phyloP scores from a whole-genome alignment of 2,797 vertebrate genomes.

The Takifugu ocellatus region DNA sequence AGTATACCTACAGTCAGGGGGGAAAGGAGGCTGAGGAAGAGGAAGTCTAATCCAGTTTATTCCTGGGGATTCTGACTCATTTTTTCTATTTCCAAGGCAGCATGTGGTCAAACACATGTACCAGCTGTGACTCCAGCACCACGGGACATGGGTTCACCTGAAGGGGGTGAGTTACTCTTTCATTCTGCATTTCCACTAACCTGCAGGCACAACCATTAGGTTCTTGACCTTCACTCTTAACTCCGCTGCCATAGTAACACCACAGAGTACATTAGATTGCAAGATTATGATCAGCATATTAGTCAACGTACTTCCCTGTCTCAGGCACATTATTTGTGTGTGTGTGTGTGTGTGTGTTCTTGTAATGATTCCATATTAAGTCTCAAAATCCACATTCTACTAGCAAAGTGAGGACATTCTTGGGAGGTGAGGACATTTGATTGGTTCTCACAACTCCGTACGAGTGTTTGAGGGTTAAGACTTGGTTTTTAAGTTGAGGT shows the following conservation, averaged over 20 bases:
- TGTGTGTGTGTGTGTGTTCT: not conserved
- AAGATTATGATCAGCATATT: slow-evolving; percentile 31
- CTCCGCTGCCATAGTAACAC: slow-evolving; percentile 6
- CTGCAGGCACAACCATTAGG: too few relatives aligned
- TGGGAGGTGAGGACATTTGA: too few relatives aligned
- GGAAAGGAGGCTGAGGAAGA: not conserved
- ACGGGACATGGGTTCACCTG: too few relatives aligned
- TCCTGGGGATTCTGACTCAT: slow-evolving; percentile 30
- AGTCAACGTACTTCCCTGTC: slow-evolving; percentile 12
- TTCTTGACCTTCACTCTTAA: not conserved
- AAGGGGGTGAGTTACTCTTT: not conserved
- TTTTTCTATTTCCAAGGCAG: slow-evolving; percentile 6
- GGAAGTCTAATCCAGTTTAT: slow-evolving; percentile 12
- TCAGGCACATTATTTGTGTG: slow-evolving; percentile 11
- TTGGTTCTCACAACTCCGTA: too few relatives aligned
- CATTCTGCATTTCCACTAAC: not conserved
- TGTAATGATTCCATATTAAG: too few relatives aligned
- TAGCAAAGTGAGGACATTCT: too few relatives aligned
- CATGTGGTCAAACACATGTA: too few relatives aligned
- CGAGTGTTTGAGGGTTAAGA: too few relatives aligned
- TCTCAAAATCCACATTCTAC: too few relatives aligned
- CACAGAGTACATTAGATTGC: slow-evolving; percentile 36
- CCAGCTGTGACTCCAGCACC: too few relatives aligned
- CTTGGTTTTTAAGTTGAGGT: too few relatives aligned
- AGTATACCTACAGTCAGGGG: slow-evolving; percentile 32